Evolutionary conservation across 1,140 invertebrate species (phyloP).

Genomic region (Apis cerana): DNA sequence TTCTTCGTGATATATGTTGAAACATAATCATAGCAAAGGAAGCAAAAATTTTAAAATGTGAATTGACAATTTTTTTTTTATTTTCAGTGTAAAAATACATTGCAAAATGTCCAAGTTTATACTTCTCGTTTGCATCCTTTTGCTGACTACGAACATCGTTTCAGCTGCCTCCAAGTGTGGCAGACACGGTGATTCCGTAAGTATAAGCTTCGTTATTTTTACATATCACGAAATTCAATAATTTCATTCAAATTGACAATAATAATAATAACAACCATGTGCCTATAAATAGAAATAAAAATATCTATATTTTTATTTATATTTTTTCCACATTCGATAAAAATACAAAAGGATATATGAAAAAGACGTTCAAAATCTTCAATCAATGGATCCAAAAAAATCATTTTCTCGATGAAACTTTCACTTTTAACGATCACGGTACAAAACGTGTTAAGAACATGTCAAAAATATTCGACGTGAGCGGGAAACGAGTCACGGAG

Average conservation of each 20-base stretch:
- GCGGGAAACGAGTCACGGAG: background rate
- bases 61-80: background rate
- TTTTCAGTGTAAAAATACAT: constrained; percentile 11
- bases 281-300: no score
- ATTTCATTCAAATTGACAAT: no score
- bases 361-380: no score
- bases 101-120: constrained; percentile 67
- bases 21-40: no score
- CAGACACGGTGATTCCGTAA: constrained; percentile 71
- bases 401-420: background rate
- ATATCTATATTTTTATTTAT: no score
- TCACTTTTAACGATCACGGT: background rate
- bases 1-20: no score
- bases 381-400: background rate
- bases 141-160: constrained; percentile 60
- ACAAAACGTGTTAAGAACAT: background rate
- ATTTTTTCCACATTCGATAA: no score
- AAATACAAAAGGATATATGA: no score
- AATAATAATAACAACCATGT: no score
- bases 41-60: background rate
- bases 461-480: background rate
- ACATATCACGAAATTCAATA: background rate
- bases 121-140: constrained; percentile 53
- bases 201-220: constrained; percentile 44
- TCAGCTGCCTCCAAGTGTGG: constrained; percentile 54